Conservation (phyloP, 1,140 invertebrate species). For the Leptopilina boulardi region DNA sequence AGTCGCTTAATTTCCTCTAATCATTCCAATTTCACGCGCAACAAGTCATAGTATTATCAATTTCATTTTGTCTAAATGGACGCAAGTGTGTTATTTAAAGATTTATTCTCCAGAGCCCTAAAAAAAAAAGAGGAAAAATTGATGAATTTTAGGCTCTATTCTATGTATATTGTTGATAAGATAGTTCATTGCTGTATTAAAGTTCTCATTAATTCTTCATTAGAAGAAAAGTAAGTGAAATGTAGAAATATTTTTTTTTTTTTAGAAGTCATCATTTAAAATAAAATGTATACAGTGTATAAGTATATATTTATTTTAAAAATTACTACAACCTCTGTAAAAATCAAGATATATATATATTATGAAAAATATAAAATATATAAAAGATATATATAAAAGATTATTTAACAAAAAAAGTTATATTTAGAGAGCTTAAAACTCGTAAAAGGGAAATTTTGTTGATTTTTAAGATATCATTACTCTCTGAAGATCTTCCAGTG, state of each 20-base stretch:
- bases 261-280: neutral
- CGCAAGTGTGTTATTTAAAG: slow-evolving; percentile 22
- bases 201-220: slow-evolving; percentile 4
- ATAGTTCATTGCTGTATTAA: slow-evolving; percentile 14
- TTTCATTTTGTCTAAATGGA: slow-evolving; percentile 14
- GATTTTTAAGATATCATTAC: slow-evolving; percentile 48
- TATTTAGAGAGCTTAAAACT: too few species aligned
- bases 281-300: neutral
- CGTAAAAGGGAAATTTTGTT: too few species aligned
- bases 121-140: neutral
- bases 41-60: slow-evolving; percentile 23
- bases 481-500: slow-evolving; percentile 81
- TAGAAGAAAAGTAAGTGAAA: neutral
- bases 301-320: slow-evolving; percentile 4
- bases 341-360: slow-evolving; percentile 14
- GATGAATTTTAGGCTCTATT: neutral
- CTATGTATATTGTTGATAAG: slow-evolving; percentile 24
- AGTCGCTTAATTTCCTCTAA: slow-evolving; percentile 35
- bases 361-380: neutral
- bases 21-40: slow-evolving; percentile 30
- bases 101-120: slow-evolving; percentile 15
- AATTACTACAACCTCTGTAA: neutral
- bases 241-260: too few species aligned
- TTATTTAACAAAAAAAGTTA: neutral
- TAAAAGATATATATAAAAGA: neutral